phyloP scores from a whole-genome alignment of 2,888 invertebrate species.

The Drosophila anomalata region DNA sequence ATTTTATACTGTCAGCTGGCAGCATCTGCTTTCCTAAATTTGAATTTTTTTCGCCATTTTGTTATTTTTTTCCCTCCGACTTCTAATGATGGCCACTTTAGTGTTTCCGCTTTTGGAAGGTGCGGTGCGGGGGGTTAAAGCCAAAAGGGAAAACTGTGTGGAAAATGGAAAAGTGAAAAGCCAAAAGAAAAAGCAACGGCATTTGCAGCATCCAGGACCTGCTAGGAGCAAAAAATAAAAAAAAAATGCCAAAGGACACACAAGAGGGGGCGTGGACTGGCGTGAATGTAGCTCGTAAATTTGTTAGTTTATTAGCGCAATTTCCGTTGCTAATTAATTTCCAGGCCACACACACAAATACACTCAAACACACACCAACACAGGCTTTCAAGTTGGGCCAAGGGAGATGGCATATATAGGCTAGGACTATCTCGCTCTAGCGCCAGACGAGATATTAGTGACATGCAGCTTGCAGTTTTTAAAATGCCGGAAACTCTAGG shows the following conservation, averaged over 20 bases:
- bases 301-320: slow-evolving; percentile 79
- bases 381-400: background rate
- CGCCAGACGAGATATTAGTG: slow-evolving; percentile 60
- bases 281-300: slow-evolving; percentile 78
- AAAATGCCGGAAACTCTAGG: slow-evolving; percentile 53
- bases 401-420: background rate
- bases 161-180: slow-evolving; percentile 17
- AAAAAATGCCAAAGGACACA: background rate
- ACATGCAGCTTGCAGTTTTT: slow-evolving; percentile 68
- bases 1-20: background rate
- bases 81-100: slow-evolving; percentile 76
- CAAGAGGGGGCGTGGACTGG: slow-evolving; percentile 40
- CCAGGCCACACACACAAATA: slow-evolving; percentile 52
- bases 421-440: slow-evolving; percentile 36
- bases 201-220: slow-evolving; percentile 28
- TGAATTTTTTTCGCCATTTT: slow-evolving; percentile 41
- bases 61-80: slow-evolving; percentile 30
- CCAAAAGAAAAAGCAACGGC: slow-evolving; percentile 21
- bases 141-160: slow-evolving; percentile 5
- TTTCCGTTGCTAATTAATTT: slow-evolving; percentile 79
- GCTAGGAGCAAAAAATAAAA: background rate
- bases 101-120: slow-evolving; percentile 52
- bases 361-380: background rate
- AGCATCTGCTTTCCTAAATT: slow-evolving; percentile 18
- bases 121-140: slow-evolving; percentile 21